Percentiles rank a stretch among this genome's conserved stretches.
These are phyloP conservation scores for Orthosia incerta DNA, from an alignment of 2,888 invertebrate genomes.

Conservation along the genomic window DNA sequence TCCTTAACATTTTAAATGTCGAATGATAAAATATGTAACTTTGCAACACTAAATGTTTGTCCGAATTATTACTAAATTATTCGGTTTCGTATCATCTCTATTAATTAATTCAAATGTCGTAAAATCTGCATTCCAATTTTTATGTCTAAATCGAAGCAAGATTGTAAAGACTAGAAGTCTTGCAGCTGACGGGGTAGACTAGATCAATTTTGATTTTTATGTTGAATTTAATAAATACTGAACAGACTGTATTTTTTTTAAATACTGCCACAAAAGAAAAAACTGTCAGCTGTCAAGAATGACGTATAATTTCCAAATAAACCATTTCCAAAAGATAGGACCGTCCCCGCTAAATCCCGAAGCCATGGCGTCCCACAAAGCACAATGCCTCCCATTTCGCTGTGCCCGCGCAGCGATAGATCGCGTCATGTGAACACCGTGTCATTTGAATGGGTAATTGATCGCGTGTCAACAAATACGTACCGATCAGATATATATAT, in stretches of 20 bases:
- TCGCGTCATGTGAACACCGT: constrained; percentile 66
- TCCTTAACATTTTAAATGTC: constrained; percentile 65
- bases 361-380: constrained; percentile 50
- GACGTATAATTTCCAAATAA: neutral
- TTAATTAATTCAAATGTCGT: constrained; percentile 42
- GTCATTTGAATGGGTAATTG: constrained; percentile 75
- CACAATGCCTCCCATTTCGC: constrained; percentile 72
- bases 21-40: constrained; percentile 50
- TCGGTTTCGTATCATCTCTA: constrained; percentile 40
- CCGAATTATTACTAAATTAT: constrained; percentile 39
- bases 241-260: neutral
- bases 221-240: neutral
- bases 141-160: constrained; percentile 18
- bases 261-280: neutral
- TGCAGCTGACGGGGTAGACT: neutral
- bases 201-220: neutral
- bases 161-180: constrained; percentile 6
- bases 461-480: constrained; percentile 72
- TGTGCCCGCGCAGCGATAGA: constrained; percentile 63
- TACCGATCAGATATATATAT: constrained; percentile 64
- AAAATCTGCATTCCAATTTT: constrained; percentile 37
- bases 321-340: neutral
- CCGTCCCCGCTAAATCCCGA: constrained; percentile 23
- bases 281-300: constrained; percentile 8
- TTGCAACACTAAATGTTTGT: constrained; percentile 34